phyloP scores from a whole-genome alignment of 2,113 vertebrate species.

The Solea senegalensis region DNA sequence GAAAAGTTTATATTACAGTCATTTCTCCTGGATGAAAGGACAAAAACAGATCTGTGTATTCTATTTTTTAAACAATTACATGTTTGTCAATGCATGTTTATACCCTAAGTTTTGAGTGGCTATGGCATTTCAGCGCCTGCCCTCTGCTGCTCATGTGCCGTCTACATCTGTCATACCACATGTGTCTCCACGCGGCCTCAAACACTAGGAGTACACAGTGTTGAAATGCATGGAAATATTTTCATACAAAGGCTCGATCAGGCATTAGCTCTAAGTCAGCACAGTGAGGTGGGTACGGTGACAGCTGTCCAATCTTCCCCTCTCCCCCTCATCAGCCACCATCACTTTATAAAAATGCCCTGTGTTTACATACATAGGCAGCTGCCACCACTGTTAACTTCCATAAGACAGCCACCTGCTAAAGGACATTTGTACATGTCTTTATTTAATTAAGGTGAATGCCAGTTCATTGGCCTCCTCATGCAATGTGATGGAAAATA shows the following conservation, averaged over 20 bases:
- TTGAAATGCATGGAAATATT: conserved; percentile 72
- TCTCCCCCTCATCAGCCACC: conserved; percentile 51
- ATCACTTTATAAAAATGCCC: conserved; percentile 77
- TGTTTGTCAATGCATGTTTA: no score
- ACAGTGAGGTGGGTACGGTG: conserved; percentile 72
- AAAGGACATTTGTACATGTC: conserved; percentile 84
- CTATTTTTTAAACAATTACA: no score
- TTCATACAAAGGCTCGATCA: conserved; percentile 74
- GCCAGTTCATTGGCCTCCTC: conserved; percentile 76
- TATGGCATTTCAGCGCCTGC: conserved; percentile 44
- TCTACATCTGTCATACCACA: conserved; percentile 72
- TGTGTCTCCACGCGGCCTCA: conserved; percentile 59
- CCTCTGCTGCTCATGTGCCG: conserved; percentile 63
- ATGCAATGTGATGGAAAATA: conserved; percentile 78
- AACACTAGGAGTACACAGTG: conserved; percentile 67
- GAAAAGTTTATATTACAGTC: conserved; percentile 65
- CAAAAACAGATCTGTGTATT: no score
- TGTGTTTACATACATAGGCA: conserved; percentile 81
- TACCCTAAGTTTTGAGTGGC: conserved; percentile 5
- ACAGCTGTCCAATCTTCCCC: conserved; percentile 70
- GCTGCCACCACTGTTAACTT: conserved; percentile 82
- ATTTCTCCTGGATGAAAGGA: conserved; percentile 11
- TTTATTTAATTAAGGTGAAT: conserved; percentile 86
- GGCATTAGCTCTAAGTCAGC: conserved; percentile 75
- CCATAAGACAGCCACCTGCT: conserved; percentile 80